Conservation (phyloP, 2,888 invertebrate species). For the Nasonia oneida region DNA sequence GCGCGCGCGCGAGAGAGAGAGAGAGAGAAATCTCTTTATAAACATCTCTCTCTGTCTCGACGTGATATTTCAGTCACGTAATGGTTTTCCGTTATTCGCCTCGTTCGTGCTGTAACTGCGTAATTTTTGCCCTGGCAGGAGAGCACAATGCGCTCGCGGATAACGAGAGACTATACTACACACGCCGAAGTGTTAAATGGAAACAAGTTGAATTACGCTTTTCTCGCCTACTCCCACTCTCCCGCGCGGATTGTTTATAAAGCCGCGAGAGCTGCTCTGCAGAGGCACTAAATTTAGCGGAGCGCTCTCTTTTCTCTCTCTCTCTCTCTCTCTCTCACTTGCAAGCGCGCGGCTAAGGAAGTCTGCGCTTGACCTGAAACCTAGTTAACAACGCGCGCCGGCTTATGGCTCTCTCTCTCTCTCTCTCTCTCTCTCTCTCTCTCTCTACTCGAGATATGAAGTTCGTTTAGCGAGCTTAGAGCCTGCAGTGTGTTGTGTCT, state of each 20-base stretch:
- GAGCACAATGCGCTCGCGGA: slow-evolving; percentile 20
- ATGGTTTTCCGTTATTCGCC: slow-evolving; percentile 52
- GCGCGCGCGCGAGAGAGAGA: neutral
- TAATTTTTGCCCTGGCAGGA: slow-evolving; percentile 38
- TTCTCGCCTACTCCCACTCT: neutral
- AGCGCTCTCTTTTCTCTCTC: slow-evolving; percentile 31
- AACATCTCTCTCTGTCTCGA: slow-evolving; percentile 21
- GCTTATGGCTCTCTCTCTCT: slow-evolving; percentile 10
- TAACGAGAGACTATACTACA: neutral
- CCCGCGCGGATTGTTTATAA: neutral
- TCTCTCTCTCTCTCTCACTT: slow-evolving; percentile 6
- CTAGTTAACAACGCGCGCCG: slow-evolving; percentile 26
- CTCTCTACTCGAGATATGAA: slow-evolving; percentile 28
- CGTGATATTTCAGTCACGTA: slow-evolving; percentile 59
- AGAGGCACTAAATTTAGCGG: slow-evolving; percentile 28
- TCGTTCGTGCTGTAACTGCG: slow-evolving; percentile 39
- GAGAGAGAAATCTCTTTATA: slow-evolving; percentile 47
- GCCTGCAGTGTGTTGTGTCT: neutral
- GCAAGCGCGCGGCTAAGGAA: neutral
- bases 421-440: no score
- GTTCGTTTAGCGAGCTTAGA: slow-evolving; percentile 5
- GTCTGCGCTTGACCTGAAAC: slow-evolving; percentile 58
- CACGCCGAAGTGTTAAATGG: slow-evolving; percentile 30
- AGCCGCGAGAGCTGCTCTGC: neutral
- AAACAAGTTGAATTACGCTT: slow-evolving; percentile 40